Percentiles rank a stretch among this genome's conserved stretches.
Conservation (phyloP, 2,113 vertebrate species). For the Syngnathus typhle region DNA sequence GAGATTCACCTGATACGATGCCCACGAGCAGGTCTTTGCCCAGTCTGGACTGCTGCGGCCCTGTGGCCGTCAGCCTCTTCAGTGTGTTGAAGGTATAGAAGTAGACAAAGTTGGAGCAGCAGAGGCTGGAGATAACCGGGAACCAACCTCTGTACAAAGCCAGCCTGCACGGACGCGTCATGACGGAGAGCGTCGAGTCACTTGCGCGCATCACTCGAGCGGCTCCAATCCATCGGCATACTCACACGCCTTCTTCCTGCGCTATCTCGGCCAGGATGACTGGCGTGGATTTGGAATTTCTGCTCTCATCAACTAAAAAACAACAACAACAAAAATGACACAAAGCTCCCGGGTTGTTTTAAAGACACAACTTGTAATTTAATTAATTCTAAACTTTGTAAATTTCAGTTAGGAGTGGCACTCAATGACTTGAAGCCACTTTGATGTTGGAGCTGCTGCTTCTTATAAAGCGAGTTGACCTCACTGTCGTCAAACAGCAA, state of each 20-base stretch:
- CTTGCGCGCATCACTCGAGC: background rate
- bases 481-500: too few species aligned
- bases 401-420: too few species aligned
- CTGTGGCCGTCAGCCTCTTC: conserved; percentile 54
- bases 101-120: conserved; percentile 80
- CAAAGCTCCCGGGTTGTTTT: too few species aligned
- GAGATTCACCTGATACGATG: conserved; percentile 64
- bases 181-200: background rate
- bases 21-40: conserved; percentile 73
- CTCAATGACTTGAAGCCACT: too few species aligned
- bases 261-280: conserved; percentile 73
- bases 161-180: conserved; percentile 46
- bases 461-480: too few species aligned
- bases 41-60: conserved; percentile 47
- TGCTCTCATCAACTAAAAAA: conserved; percentile 71
- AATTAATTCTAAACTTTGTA: too few species aligned
- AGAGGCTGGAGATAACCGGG: conserved; percentile 77
- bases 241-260: conserved; percentile 76
- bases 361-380: background rate
- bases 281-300: conserved; percentile 68
- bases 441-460: too few species aligned
- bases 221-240: background rate
- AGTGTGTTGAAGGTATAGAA: conserved; percentile 78
- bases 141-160: conserved; percentile 79
- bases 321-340: background rate